Evolutionary conservation across 2,888 invertebrate genomes (phyloP).

Genomic region (Eupeodes luniger): DNA sequence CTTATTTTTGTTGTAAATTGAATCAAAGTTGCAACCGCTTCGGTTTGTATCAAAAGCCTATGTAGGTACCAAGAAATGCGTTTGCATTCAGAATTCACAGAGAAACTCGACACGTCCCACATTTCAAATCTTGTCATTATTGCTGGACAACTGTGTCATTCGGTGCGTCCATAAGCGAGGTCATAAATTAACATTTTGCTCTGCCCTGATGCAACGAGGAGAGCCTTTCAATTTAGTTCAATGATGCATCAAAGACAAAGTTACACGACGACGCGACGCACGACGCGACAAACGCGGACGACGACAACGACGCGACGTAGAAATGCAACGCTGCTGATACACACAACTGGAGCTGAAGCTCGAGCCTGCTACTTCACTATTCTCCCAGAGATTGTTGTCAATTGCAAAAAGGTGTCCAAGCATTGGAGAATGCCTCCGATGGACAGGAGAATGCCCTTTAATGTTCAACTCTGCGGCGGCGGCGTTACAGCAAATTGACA

Average conservation of each 20-base stretch:
- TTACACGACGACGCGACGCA: constrained; percentile 16
- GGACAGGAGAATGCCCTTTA: constrained; percentile 76
- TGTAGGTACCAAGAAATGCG: too few species aligned
- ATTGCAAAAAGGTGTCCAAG: constrained; percentile 72
- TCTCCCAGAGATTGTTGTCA: constrained; percentile 24
- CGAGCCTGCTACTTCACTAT: neutral
- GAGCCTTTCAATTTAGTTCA: constrained; percentile 37
- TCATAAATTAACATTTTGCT: constrained; percentile 73
- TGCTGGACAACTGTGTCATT: constrained; percentile 67
- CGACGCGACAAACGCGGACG: too few species aligned
- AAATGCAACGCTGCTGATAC: neutral
- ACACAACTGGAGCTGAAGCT: neutral
- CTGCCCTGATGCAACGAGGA: neutral
- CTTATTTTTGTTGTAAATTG: neutral
- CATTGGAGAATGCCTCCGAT: constrained; percentile 63
- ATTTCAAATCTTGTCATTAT: constrained; percentile 74
- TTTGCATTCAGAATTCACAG: neutral
- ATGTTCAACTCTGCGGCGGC: constrained; percentile 56
- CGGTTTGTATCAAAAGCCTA: constrained; percentile 71
- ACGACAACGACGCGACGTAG: too few species aligned
- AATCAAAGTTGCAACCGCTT: constrained; percentile 37
- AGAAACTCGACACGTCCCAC: constrained; percentile 56
- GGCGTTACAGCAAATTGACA: constrained; percentile 70
- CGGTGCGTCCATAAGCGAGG: constrained; percentile 62
- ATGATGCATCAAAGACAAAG: constrained; percentile 49